phyloP scores from a whole-genome alignment of 2,888 invertebrate genomes.

The Agrotis puta region DNA sequence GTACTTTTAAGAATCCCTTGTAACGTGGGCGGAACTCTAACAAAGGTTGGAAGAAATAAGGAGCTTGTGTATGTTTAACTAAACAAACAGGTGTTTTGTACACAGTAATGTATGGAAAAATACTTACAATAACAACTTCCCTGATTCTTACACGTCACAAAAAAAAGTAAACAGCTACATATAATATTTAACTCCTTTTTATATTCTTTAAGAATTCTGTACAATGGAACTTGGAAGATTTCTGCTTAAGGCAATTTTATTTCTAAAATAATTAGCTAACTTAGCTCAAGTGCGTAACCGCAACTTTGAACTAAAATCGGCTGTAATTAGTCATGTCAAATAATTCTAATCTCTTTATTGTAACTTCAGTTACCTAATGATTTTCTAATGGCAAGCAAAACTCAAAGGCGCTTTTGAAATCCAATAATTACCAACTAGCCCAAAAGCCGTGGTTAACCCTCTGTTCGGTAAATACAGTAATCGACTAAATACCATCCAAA shows the following conservation, averaged over 20 bases:
- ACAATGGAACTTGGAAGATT: too few species aligned
- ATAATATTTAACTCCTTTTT: too few species aligned
- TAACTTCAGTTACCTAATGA: not conserved
- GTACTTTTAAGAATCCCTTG: slow-evolving; percentile 33
- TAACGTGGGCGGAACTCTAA: slow-evolving; percentile 25
- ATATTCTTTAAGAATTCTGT: too few species aligned
- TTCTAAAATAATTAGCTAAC: too few species aligned
- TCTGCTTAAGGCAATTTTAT: too few species aligned
- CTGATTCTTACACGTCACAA: too few species aligned
- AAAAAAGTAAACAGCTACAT: too few species aligned
- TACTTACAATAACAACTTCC: not conserved
- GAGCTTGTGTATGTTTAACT: not conserved
- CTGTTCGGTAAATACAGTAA: slow-evolving; percentile 29
- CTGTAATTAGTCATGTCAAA: too few species aligned
- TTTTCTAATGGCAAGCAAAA: slow-evolving; percentile 7
- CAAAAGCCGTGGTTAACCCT: not conserved
- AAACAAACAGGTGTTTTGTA: not conserved
- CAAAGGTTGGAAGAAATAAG: not conserved
- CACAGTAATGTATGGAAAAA: not conserved
- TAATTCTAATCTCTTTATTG: too few species aligned
- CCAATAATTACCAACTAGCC: slow-evolving; percentile 3
- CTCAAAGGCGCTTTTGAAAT: not conserved
- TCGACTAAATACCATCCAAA: slow-evolving; percentile 11
- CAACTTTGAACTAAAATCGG: too few species aligned
- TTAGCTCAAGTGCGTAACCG: too few species aligned